Conservation (phyloP, 2,113 vertebrate species). For the Tachysurus vachellii region DNA sequence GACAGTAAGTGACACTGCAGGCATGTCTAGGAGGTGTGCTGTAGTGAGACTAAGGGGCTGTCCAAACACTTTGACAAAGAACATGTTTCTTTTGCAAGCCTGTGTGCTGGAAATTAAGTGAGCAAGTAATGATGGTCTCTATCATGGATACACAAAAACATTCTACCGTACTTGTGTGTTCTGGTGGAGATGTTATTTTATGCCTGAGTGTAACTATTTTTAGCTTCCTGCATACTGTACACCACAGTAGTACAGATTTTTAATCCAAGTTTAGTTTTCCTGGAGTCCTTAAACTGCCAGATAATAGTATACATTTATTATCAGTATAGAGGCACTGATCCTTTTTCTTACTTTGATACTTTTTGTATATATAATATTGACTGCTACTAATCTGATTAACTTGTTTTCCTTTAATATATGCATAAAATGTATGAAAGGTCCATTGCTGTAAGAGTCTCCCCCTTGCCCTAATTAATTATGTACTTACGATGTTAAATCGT, state of each 20-base stretch:
- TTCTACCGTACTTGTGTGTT: not conserved
- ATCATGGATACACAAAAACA: constrained; percentile 66
- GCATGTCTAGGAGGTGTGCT: not conserved
- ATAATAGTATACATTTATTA: not conserved
- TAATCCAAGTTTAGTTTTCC: not conserved
- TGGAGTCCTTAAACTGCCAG: not conserved
- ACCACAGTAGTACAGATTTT: not conserved
- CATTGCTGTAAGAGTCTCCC: not conserved
- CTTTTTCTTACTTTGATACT: not conserved
- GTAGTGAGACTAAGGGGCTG: constrained; percentile 47
- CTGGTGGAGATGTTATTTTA: constrained; percentile 22
- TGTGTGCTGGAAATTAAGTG: constrained; percentile 71
- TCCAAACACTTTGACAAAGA: constrained; percentile 70
- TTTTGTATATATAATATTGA: not conserved
- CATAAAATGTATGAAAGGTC: not conserved
- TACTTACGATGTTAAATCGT: not conserved
- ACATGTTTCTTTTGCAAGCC: constrained; percentile 71
- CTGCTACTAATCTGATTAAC: not conserved
- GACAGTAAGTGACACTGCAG: constrained; percentile 22
- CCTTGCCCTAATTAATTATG: not conserved
- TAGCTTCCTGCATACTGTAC: not conserved
- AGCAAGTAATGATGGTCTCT: constrained; percentile 64
- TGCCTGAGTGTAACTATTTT: not conserved
- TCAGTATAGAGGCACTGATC: not conserved
- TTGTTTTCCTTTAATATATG: not conserved